Evolutionary conservation across 2,113 vertebrate genomes (phyloP), one percentile per base, ranked within the genome.

Genomic region (Cacatua alba): DNA sequence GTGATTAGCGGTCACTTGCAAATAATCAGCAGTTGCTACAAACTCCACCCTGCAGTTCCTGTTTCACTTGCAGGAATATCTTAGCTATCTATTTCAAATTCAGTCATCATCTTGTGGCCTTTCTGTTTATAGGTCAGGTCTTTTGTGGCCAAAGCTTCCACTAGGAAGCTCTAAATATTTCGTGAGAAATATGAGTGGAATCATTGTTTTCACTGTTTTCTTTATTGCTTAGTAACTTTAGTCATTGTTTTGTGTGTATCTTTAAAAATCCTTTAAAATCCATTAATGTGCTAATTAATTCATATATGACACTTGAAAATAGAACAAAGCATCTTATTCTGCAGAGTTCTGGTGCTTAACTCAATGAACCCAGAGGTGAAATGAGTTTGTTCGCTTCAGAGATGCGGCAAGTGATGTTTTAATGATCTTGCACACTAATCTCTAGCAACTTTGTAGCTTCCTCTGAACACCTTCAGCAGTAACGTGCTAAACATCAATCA

Each of bases 151-250:
- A 75, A 60, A 96, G 48, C 82, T 93, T 96, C 86, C 90, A 96
- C 71, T 94, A 83, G 83, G 79, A 94, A 96, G 16, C 68, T 94
- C 5, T 0, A 80, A 71, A 5, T 94, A 86, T 90, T 92, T 93
- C n/a, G 1, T 95, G 92, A 93, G 95, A 97, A 95, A 92, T 95
- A 91, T 88, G 90, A 93, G 37, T 83, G 91, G 88, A 95, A 94
- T 93, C 44, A 11, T 76, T 1, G 43, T 86, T 84, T 92, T 65
- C 63, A 60, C 63, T 77, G 91, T 82, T 92, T 88, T 72, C 74
- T 91, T 91, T 95, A 86, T 83, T 90, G 72, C 79, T 83, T 31
- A 67, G 64, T 80, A 70, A 77, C 64, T 83, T 62, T 13, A 74
- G 71, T 88, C 1, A 31, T 67, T 70, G 39, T 67, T 94, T 86